phyloP scores from a whole-genome alignment of 1,140 invertebrate species.

The Leptinotarsa undecemlineata region DNA sequence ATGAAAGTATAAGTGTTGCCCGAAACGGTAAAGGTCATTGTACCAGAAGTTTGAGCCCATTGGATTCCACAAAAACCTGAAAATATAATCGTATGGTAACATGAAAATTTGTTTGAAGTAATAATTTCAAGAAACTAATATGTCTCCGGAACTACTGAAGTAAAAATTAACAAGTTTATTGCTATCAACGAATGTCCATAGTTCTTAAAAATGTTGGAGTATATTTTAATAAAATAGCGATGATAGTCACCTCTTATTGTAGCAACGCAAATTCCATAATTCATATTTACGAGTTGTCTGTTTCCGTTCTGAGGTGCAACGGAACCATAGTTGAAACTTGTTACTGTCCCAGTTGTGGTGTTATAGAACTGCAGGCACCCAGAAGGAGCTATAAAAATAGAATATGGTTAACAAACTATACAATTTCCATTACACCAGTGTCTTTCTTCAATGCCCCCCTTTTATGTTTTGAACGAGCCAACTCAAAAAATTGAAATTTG shows the following conservation, averaged over 20 bases:
- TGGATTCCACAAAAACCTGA: conserved; percentile 69
- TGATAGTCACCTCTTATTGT: conserved; percentile 60
- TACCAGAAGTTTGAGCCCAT: conserved; percentile 58
- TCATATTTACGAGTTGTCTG: conserved; percentile 70
- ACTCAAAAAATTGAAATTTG: no score
- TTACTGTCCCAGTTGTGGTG: conserved; percentile 65
- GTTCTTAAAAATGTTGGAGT: no score
- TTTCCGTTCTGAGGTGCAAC: conserved; percentile 59
- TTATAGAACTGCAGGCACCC: conserved; percentile 82
- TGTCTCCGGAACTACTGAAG: no score
- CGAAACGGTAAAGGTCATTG: conserved; percentile 66
- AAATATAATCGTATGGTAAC: background rate
- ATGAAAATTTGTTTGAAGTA: no score
- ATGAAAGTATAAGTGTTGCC: conserved; percentile 57
- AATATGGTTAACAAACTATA: background rate
- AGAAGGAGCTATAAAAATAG: conserved; percentile 46
- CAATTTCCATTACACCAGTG: no score
- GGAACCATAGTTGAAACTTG: conserved; percentile 76
- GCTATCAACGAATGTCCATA: no score
- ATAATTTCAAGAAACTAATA: no score
- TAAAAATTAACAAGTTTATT: no score
- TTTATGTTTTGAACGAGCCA: no score
- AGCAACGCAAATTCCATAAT: conserved; percentile 77
- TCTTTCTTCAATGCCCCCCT: no score
- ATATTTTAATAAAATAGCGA: no score